Evolutionary conservation across 2,797 vertebrate genomes (phyloP), one percentile per base, ranked within the genome.

Genomic region (Petrocephalus schoutedeni): DNA sequence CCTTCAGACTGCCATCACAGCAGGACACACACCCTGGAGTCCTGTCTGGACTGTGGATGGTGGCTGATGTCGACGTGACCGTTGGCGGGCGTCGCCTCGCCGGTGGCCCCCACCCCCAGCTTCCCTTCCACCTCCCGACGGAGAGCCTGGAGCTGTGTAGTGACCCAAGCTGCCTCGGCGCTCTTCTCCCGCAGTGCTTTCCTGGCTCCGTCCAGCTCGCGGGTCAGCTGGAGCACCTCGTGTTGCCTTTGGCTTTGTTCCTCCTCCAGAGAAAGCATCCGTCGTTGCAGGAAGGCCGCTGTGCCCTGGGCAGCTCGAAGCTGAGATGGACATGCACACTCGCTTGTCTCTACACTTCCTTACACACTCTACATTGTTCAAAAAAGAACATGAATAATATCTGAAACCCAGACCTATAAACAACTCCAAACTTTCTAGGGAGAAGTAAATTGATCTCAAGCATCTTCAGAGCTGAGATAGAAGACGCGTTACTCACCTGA

Each of bases 11-110:
- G 80, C 8, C 4, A 51, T 93, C 87, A 93, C 6, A 93, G 36
- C 19, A 93, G 90, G 21, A 89, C 89, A 45, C 93, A 93, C 36
- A 93, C 87, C 61, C 89, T 92, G 28, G 93, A 93, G 84, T 89
- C 61, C 9, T 87, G 45, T 12, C 23, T 1, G 4, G 58, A 64
- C 58, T 4, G 28, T 10, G 32, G 87, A 6, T 49, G 88, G 5
- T 89, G 54, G 6, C 86, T 51, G 16, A 56, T 0, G 6, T 14
- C n/a, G 16, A 82, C 67, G 51, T 90, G 89, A 10, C 90, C 90
- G 9, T 90, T 90, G 10, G 77, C 86, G 3, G 71, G 88, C 16
- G 80, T 23, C 41, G 86, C 88, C 14, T 58, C 51, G 4, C 53
- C 10, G 36, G 19, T 32, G 58, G 36, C 19, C 10, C 23, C 53